Evolutionary conservation across 2,797 vertebrate genomes (phyloP).

Genomic region (Amazona ochrocephala): DNA sequence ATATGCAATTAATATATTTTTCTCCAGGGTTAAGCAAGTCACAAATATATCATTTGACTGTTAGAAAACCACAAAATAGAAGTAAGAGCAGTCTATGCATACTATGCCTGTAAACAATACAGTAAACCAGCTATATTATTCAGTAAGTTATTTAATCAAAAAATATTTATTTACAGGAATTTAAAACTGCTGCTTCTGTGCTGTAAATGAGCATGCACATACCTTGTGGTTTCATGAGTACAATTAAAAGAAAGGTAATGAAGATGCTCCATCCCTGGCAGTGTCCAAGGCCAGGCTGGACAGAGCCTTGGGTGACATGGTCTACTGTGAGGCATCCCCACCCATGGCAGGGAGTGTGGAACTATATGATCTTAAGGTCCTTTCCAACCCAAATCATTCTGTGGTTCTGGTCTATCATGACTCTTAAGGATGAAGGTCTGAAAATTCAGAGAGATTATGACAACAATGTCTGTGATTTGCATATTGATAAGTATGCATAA

Average conservation of each 20-base stretch:
- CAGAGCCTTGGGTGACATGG: neutral
- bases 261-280: neutral
- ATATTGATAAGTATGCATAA: neutral
- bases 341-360: neutral
- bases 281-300: neutral
- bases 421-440: neutral
- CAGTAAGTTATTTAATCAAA: neutral
- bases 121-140: neutral
- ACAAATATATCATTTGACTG: neutral
- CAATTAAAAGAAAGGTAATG: neutral
- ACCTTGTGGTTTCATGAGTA: neutral
- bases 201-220: neutral
- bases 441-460: neutral
- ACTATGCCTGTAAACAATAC: neutral
- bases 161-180: neutral
- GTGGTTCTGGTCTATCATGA: neutral
- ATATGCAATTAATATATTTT: neutral
- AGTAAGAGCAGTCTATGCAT: neutral
- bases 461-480: neutral
- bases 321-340: neutral
- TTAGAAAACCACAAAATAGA: neutral
- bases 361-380: neutral
- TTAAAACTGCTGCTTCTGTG: neutral
- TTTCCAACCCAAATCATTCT: neutral
- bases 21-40: neutral